Conservation (phyloP, 2,797 vertebrate species). For the Glyptemys insculpta region DNA sequence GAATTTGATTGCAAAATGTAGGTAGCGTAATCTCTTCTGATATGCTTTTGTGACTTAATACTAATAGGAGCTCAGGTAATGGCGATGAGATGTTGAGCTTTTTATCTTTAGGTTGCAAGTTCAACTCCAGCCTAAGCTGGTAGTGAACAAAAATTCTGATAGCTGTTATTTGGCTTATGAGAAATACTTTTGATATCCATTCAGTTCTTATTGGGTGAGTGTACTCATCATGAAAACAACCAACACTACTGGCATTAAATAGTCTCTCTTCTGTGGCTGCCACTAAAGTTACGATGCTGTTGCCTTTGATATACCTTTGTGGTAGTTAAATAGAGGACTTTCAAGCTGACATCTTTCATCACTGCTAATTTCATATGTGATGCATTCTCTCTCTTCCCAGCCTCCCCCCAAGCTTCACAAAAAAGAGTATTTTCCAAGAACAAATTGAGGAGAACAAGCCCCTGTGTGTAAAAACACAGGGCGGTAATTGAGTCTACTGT, state of each 20-base stretch:
- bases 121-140: neutral
- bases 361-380: rapidly evolving
- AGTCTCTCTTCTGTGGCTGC: neutral
- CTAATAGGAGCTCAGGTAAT: neutral
- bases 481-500: neutral
- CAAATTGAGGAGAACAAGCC: neutral
- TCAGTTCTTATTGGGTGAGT: neutral
- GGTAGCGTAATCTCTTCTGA: neutral
- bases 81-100: neutral
- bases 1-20: neutral
- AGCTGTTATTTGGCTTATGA: neutral
- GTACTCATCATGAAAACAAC: neutral
- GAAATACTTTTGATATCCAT: neutral
- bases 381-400: neutral
- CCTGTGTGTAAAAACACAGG: neutral
- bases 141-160: neutral
- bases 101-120: neutral
- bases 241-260: neutral
- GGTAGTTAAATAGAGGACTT: neutral
- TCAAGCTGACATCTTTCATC: neutral
- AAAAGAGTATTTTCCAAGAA: neutral
- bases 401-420: neutral
- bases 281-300: neutral
- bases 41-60: neutral
- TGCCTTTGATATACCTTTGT: neutral